Conservation (phyloP, 2,888 invertebrate genomes). For the Watsonalla binaria region DNA sequence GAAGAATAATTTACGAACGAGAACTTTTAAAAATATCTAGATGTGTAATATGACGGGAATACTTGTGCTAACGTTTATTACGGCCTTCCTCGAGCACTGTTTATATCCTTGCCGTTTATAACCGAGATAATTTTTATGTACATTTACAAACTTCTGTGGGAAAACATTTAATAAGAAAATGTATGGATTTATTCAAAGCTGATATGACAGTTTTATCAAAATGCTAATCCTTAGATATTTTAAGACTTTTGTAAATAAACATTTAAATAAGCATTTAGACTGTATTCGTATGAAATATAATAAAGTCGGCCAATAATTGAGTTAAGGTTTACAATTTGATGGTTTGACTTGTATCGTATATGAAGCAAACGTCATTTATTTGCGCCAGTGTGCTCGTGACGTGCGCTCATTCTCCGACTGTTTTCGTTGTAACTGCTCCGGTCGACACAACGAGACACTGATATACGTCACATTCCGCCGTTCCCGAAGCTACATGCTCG, state of each 20-base stretch:
- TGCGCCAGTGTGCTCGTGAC: slow-evolving; percentile 42
- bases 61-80: slow-evolving; percentile 51
- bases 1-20: slow-evolving; percentile 30
- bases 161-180: slow-evolving; percentile 29
- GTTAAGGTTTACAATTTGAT: neutral
- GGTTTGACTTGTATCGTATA: slow-evolving; percentile 29
- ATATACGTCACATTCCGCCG: slow-evolving; percentile 31
- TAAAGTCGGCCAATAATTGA: too few species aligned
- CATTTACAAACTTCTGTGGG: slow-evolving; percentile 37
- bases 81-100: slow-evolving; percentile 43
- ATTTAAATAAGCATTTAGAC: too few species aligned
- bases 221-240: too few species aligned
- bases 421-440: slow-evolving; percentile 40
- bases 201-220: neutral
- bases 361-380: slow-evolving; percentile 44
- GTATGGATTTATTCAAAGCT: neutral
- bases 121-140: slow-evolving; percentile 52
- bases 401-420: slow-evolving; percentile 49
- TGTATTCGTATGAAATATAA: too few species aligned
- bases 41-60: slow-evolving; percentile 32
- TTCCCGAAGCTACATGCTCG: slow-evolving; percentile 16
- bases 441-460: slow-evolving; percentile 25
- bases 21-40: slow-evolving; percentile 32
- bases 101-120: slow-evolving; percentile 49
- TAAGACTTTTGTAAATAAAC: too few species aligned